Percentiles rank a stretch among this genome's conserved stretches.
Evolutionary conservation across 2,888 invertebrate genomes (phyloP).

Genomic region (Latrodectus elegans): DNA sequence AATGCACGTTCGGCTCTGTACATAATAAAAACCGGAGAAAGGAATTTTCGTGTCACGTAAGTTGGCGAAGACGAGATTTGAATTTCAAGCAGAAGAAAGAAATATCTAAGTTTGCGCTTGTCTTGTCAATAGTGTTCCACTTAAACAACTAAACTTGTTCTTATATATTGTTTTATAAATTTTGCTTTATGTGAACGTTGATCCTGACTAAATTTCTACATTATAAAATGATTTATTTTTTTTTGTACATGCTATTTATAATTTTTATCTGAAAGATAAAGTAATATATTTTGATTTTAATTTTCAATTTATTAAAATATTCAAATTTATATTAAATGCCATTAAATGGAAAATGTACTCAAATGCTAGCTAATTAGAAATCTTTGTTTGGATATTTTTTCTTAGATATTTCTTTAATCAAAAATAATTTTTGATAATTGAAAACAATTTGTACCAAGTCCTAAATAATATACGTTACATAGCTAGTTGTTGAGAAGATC

Average conservation of each 20-base stretch:
- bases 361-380: too few species aligned
- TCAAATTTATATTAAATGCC: too few species aligned
- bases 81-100: conserved; percentile 21
- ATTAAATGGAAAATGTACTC: too few species aligned
- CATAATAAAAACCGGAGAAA: conserved; percentile 11
- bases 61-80: neutral
- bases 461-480: too few species aligned
- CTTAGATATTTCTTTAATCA: too few species aligned
- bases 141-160: conserved; percentile 47
- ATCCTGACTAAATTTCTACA: neutral
- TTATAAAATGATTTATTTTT: conserved; percentile 27
- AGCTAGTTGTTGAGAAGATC: too few species aligned
- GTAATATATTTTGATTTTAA: too few species aligned
- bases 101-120: conserved; percentile 13
- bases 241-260: neutral
- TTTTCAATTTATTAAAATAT: too few species aligned
- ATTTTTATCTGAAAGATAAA: too few species aligned
- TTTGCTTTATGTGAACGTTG: neutral
- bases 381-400: too few species aligned
- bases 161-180: conserved; percentile 32
- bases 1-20: neutral
- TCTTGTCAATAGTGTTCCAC: conserved; percentile 22
- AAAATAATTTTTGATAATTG: too few species aligned
- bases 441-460: too few species aligned
- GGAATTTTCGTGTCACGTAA: conserved; percentile 39